These are phyloP conservation scores for Tenthredo scrophulariae DNA, from an alignment of 2,888 invertebrate genomes.

Conservation along the genomic window DNA sequence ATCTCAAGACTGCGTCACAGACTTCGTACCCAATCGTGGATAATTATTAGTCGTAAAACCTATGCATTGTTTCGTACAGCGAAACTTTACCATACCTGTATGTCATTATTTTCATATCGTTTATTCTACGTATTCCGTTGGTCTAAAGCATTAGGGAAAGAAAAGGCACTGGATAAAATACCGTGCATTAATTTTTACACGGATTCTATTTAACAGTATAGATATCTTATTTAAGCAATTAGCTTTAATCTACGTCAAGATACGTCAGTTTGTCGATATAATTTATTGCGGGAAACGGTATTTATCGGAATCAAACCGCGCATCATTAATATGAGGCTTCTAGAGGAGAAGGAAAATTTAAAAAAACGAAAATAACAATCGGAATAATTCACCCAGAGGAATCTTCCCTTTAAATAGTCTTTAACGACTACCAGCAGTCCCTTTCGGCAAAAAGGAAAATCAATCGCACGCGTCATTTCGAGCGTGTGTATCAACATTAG, in stretches of 20 bases:
- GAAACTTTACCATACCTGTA: neutral
- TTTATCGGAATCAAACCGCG: neutral
- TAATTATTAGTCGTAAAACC: slow-evolving; percentile 1
- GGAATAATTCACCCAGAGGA: neutral
- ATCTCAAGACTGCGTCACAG: slow-evolving; percentile 5
- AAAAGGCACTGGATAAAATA: neutral
- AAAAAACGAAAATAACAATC: neutral
- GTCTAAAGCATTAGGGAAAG: neutral
- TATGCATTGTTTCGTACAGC: neutral
- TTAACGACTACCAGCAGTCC: neutral
- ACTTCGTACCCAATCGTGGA: neutral
- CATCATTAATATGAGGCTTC: neutral
- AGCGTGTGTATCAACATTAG: slow-evolving; percentile 62
- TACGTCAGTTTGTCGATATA: neutral
- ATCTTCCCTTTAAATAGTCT: slow-evolving; percentile 2
- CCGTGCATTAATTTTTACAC: neutral
- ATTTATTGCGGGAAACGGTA: neutral
- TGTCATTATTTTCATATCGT: slow-evolving; percentile 18
- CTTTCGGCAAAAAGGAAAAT: neutral
- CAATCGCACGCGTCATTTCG: slow-evolving; percentile 39
- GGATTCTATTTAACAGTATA: neutral
- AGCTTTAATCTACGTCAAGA: neutral
- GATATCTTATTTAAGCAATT: neutral
- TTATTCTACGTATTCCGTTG: neutral
- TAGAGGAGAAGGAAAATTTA: neutral